Evolutionary conservation across 2,113 vertebrate genomes (phyloP).

Genomic region (Oreochromis niloticus): DNA sequence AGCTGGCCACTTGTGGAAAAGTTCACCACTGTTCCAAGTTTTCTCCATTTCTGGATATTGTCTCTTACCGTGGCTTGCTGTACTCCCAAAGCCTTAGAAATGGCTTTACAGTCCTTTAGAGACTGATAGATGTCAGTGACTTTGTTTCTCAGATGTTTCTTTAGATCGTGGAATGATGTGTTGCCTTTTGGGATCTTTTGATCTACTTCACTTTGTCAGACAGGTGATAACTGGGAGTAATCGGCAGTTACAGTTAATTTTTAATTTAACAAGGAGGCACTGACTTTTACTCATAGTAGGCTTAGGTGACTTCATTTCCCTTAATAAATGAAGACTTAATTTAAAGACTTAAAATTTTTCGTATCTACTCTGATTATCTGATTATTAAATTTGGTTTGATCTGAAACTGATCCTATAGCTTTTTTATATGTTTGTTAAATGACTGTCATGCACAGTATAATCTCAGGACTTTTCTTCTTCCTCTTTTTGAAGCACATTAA

Average conservation of each 20-base stretch:
- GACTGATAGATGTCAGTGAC: background rate
- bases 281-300: background rate
- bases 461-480: background rate
- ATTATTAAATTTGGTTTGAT: background rate
- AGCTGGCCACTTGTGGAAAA: background rate
- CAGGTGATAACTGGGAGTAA: background rate
- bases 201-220: background rate
- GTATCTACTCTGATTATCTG: background rate
- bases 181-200: background rate
- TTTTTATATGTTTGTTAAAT: background rate
- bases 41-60: background rate
- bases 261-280: background rate
- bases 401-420: background rate
- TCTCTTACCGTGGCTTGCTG: background rate
- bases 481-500: background rate
- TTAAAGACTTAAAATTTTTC: background rate
- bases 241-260: background rate
- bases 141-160: background rate
- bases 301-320: background rate
- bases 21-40: background rate
- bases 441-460: background rate
- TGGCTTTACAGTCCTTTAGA: background rate
- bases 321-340: background rate
- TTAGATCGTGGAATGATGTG: fast-evolving
- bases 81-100: fast-evolving